Conservation (phyloP, 2,888 invertebrate species). For the Ceramica pisi region DNA sequence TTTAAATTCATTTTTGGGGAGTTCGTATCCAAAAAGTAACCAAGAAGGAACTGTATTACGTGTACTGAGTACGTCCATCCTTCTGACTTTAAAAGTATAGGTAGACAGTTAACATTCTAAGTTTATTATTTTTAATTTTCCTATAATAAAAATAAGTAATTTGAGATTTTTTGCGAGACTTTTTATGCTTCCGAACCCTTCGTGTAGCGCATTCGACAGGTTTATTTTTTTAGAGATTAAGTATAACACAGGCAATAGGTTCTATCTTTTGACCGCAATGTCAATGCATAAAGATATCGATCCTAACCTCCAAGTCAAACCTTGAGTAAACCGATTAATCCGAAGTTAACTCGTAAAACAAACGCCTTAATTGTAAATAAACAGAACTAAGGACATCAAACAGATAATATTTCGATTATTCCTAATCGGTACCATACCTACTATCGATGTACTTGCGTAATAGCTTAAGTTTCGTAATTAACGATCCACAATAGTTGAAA, state of each 20-base stretch:
- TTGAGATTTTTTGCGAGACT: too few species aligned
- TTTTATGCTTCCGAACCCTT: too few species aligned
- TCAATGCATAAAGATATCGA: conserved; percentile 7
- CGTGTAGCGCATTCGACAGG: too few species aligned
- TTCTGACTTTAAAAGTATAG: too few species aligned
- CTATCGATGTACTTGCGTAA: conserved; percentile 54
- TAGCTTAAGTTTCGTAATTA: conserved; percentile 54
- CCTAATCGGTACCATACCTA: conserved; percentile 45
- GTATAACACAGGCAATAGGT: background rate
- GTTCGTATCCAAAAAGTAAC: too few species aligned
- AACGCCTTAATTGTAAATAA: conserved; percentile 46
- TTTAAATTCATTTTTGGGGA: background rate
- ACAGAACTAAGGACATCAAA: conserved; percentile 40
- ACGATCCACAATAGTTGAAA: conserved; percentile 55
- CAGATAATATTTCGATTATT: conserved; percentile 55
- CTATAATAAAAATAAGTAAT: too few species aligned
- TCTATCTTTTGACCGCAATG: background rate
- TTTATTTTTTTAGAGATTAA: background rate
- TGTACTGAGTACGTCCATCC: background rate
- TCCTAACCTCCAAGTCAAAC: conserved; percentile 27
- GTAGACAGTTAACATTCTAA: too few species aligned
- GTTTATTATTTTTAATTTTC: too few species aligned
- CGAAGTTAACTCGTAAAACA: conserved; percentile 48
- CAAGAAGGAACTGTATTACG: too few species aligned
- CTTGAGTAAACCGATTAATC: conserved; percentile 32